Base-by-base conservation (phyloP, 1,140 invertebrate genomes). In the Monochamus saltuarius region DNA sequence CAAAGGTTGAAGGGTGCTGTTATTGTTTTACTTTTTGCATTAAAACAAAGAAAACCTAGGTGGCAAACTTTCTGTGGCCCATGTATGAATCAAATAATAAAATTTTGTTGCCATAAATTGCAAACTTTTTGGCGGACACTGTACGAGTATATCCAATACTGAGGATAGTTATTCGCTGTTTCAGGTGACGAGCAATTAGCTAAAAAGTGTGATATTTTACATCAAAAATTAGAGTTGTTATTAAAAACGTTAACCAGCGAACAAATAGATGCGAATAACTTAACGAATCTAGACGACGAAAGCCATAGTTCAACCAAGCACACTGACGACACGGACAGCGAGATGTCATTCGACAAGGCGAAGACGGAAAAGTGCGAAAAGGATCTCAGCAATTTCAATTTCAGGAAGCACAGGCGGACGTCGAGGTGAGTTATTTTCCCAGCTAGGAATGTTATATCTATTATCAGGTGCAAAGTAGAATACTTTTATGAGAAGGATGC, bases 211-310 rank as follows among this genome's bases (percentile, higher is more conserved):
- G 83, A 86, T 58, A 79, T 88, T 40, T 77, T 94, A 50, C 86
- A 89, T 52, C 84, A 91, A 60, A 94, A 94, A 75, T 79, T 94
- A 42, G 86, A 89, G 65, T 80, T 85, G 68, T 78, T 94, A 29
- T 79, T 94, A 42, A 82, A 87, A 62, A 87, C 88, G 1, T 77
- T 94, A 39, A 84, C 87, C 47, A 84, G 86, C 68, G 89, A 65
- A 58, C 77, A 13, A 51, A 53, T 60, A 39, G 64, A 67, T 39
- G 60, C 64, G 7, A 61, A 58, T 11, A 60, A 58, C 29, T 59
- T 71, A 43, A 62, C 64, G 19, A 53, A 59, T 37, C 61, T 62
- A 3, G 67, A 69, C 10, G 71, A 74, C n/a, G 64, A 66, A 11
- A 59, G 47, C 19, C 16, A 37, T n/a, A 59, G 37, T 13, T 64